Evolutionary conservation across 2,113 vertebrate genomes (phyloP), one percentile per base, ranked within the genome.

Genomic region (Machaerirhynchus nigripectus): DNA sequence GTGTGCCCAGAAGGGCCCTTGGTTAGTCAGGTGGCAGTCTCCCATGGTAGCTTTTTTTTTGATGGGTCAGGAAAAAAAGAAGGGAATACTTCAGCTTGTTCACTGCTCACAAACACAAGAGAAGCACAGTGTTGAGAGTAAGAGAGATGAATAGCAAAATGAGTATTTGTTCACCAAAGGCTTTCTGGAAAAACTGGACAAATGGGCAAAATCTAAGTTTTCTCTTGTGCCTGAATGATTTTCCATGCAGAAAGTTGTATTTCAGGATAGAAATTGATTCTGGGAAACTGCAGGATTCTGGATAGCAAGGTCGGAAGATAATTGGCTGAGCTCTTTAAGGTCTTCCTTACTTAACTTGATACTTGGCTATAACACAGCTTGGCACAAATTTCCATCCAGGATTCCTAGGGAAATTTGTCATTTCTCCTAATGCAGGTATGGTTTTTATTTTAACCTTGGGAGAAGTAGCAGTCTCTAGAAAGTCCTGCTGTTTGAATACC

Each of bases 21-120:
- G 46, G 84, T 65, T 95, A 91, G 65, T 94, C 91, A 95, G 88
- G 76, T 96, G 86, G 52, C 87, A 89, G 75, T 85, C 94, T 96
- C 79, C 75, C 87, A 12, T 59, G n/a, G 24, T 50, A 35, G 61
- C 84, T 86, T 61, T 89, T 75, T 47, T 65, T 68, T 31, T 39
- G 5, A 31, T 46, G 17, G 11, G 39, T 5, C 8, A 82, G 44
- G 7, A 84, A 47, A 11, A 14, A 39, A 70, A 78, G 24, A 40
- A 5, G 63, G 18, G 18, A 47, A 28, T 68, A 61, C 40, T 93
- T 65, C 7, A 40, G 11, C 17, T 39, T 40, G 20, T 84, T 64
- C 12, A 15, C 50, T 76, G 28, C 63, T 94, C 50, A 42, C 1
- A 8, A 75, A 55, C 22, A 55, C 28, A 74, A 84, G 60, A 37